Percentiles rank a stretch among this genome's conserved stretches.
Evolutionary conservation across 1,140 invertebrate species (phyloP).

Genomic region (Ladona fulva): DNA sequence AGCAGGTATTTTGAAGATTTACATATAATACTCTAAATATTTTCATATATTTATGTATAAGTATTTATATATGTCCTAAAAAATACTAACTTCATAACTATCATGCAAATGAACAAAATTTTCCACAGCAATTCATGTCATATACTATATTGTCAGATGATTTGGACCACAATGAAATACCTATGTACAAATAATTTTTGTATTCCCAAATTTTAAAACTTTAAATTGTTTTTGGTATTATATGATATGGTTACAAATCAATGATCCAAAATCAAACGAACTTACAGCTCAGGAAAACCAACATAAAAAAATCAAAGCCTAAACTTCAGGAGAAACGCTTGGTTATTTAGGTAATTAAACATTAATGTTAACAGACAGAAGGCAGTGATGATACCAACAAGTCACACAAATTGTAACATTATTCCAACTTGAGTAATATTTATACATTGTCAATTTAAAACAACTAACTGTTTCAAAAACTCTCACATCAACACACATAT

Average conservation of each 20-base stretch:
- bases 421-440: neutral
- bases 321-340: too few species aligned
- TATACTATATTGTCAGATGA: neutral
- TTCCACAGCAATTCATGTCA: neutral
- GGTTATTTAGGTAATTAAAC: neutral
- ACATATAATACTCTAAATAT: neutral
- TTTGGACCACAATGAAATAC: constrained; percentile 4
- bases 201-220: neutral
- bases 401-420: constrained; percentile 2
- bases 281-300: too few species aligned
- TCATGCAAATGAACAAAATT: neutral
- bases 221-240: neutral
- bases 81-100: neutral
- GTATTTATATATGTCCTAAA: neutral
- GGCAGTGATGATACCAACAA: constrained; percentile 8
- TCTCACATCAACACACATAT: neutral
- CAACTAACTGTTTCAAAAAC: constrained; percentile 7
- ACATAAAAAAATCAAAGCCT: too few species aligned
- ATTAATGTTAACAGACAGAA: neutral
- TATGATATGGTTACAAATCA: constrained; percentile 7
- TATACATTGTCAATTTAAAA: neutral
- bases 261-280: neutral
- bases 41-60: too few species aligned
- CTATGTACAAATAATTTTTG: neutral
- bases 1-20: neutral